Conservation (phyloP, 37 sponge, comb jelly and placozoan genomes). For the Spongilla lacustris region DNA sequence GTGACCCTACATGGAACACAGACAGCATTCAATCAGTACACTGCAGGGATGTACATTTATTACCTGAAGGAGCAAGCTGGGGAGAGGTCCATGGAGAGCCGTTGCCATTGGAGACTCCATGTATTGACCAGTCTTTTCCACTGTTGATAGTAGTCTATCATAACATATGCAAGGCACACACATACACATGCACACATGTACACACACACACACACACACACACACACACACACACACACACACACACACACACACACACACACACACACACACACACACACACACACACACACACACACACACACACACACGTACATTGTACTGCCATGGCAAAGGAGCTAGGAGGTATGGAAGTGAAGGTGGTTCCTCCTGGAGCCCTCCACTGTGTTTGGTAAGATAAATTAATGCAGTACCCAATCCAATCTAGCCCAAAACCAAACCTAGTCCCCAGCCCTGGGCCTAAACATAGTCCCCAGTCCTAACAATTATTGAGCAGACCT, state of each 20-base stretch:
- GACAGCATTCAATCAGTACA: too few species aligned
- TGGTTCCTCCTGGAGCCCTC: conserved; percentile 29
- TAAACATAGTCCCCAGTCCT: too few species aligned
- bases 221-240: neutral
- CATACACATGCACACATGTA: neutral
- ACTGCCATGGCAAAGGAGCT: conserved; percentile 55
- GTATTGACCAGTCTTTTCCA: neutral
- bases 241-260: too few species aligned
- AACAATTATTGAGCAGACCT: too few species aligned
- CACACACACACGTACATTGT: conserved; percentile 29
- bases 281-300: neutral
- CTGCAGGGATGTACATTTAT: too few species aligned
- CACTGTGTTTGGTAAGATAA: conserved; percentile 34
- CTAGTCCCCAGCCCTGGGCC: neutral
- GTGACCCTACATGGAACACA: too few species aligned
- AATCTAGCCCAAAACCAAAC: neutral
- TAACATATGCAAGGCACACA: neutral
- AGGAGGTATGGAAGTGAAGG: conserved; percentile 5
- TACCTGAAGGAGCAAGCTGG: conserved; percentile 37
- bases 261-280: neutral
- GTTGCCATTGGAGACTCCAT: neutral
- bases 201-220: neutral
- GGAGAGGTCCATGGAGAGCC: conserved; percentile 9
- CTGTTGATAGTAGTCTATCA: neutral
- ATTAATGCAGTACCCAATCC: neutral